Evolutionary conservation across 2,888 invertebrate genomes (phyloP).

Genomic region (Mesopsocus fuscifrons): DNA sequence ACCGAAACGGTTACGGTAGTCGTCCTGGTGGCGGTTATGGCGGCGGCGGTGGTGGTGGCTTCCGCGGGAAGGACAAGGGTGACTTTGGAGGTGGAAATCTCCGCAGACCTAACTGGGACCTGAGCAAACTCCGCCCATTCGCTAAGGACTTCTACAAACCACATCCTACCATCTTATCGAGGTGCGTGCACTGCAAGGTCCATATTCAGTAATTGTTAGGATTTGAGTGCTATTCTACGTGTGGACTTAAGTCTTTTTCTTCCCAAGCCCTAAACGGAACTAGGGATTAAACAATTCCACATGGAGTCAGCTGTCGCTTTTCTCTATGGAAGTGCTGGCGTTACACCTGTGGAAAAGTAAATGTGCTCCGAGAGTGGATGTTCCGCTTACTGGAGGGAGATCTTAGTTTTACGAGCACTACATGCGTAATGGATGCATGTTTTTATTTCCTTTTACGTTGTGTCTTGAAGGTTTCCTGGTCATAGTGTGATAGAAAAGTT

Average conservation of each 20-base stretch:
- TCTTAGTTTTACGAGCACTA: not conserved
- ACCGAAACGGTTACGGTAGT: not conserved
- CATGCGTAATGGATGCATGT: not conserved
- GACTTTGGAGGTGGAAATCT: not conserved
- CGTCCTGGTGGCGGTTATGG: not conserved
- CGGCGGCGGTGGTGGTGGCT: not conserved
- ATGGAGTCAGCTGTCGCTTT: conserved; percentile 1
- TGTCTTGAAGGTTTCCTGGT: no score
- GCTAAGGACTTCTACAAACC: not conserved
- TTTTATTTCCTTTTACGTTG: no score
- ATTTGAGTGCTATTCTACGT: no score
- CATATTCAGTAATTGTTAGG: no score
- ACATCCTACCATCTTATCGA: not conserved
- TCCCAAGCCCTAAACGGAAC: no score
- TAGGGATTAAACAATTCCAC: no score
- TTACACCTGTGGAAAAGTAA: conserved; percentile 8
- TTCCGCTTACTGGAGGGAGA: not conserved
- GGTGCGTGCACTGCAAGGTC: no score
- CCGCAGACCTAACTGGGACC: not conserved
- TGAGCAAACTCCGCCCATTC: not conserved
- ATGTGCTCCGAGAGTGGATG: conserved; percentile 1
- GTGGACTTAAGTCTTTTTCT: no score
- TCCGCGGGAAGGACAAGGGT: not conserved
- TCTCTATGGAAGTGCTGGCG: conserved; percentile 5
- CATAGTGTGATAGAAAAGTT: not conserved